These are phyloP conservation scores for Probaryconus sp. DNA, from an alignment of 1,140 invertebrate genomes.

Conservation along the genomic window DNA sequence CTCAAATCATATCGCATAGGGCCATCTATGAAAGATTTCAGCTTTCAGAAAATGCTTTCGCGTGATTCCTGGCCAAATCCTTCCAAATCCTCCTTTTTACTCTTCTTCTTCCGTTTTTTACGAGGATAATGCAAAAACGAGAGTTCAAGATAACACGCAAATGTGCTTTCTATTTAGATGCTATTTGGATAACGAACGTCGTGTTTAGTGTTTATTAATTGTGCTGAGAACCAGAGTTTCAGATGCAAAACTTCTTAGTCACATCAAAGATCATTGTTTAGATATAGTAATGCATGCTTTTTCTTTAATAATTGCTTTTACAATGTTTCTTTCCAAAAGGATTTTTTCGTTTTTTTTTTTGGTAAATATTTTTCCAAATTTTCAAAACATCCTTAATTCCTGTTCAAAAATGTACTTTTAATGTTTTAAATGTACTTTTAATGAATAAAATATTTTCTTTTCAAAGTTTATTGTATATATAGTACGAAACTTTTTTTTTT, in stretches of 20 bases:
- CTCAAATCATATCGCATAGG: constrained; percentile 51
- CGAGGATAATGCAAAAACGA: constrained; percentile 19
- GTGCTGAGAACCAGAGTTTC: not conserved
- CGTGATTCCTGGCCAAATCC: constrained; percentile 48
- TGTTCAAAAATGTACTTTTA: no score
- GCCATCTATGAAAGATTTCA: constrained; percentile 43
- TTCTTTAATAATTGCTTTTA: no score
- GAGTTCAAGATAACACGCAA: constrained; percentile 28
- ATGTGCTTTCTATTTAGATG: constrained; percentile 38
- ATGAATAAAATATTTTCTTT: no score
- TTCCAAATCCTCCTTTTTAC: not conserved
- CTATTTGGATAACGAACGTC: constrained; percentile 2
- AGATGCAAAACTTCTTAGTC: not conserved
- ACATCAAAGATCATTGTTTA: no score
- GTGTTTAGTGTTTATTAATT: constrained; percentile 39
- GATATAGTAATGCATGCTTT: no score
- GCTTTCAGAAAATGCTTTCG: constrained; percentile 46
- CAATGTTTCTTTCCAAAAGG: no score
- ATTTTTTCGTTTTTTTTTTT: no score
- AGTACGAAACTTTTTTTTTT: no score
- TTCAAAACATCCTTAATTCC: no score
- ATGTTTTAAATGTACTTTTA: no score
- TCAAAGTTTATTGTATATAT: no score
- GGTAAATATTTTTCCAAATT: no score
- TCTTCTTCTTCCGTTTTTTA: not conserved